Base-by-base conservation (phyloP, 2,797 vertebrate genomes). In the Coregonus sp. region DNA sequence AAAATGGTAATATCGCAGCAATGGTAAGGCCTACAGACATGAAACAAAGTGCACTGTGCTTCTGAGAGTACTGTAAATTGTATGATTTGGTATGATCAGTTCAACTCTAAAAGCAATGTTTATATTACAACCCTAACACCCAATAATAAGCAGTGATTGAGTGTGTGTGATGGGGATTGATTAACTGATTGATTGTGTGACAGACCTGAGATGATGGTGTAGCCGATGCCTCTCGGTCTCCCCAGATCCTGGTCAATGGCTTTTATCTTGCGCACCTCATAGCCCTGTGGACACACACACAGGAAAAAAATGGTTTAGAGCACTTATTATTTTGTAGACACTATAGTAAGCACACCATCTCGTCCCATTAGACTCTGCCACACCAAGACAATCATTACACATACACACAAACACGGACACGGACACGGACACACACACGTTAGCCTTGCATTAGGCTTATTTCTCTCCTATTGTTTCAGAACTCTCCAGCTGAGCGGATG, bases 191-290 rank as follows among this genome's bases (percentile, higher is more conserved):
- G 91, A 92, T 91, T 87, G 82, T 86, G 82, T 84, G 83, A 91
- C 92, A 88, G 83, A 94, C 98, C 98, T 71, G 97, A 97, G 80
- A 99, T 92, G 31, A 99, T 96, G 86, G 96, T 97, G 92, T 99
- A 99, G 85, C 97, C 98, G 5, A 99, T 98, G 80, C 97, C 97
- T 50, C 98, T 94, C 12, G 98, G 97, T 6, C 91, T 93, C 65
- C 98, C 98, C 80, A 96, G 96, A 87, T 99, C 98, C 92, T 99
- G 98, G 92, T 99, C 98, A 0, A 98, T 91, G 0, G 98, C 98
- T 0, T 95, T 97, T 92, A 99, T 96, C 91, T 96, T 96, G n/a
- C 96, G 87, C 59, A 99, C 96, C 0, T 96, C 96, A 7, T 95
- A 97, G 50, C 97, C 97, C 98, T 99, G 92, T 11, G 35, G 59